These are phyloP conservation scores for Poicephalus gulielmi DNA, from an alignment of 2,113 vertebrate genomes.

Conservation along the genomic window DNA sequence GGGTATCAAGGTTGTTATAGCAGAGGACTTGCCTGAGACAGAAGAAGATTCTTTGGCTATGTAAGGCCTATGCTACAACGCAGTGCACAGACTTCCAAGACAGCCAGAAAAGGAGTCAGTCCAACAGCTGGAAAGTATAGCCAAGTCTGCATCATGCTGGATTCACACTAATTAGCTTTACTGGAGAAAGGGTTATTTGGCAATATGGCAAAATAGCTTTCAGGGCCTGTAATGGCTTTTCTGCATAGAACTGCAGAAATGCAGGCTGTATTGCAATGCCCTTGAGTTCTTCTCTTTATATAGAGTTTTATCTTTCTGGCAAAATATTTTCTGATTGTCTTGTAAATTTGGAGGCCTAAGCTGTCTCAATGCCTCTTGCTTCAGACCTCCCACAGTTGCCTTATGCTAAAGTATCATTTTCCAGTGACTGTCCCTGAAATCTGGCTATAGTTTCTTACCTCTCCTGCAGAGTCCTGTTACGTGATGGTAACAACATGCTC, in stretches of 20 bases:
- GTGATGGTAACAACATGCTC: background rate
- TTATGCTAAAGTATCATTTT: background rate
- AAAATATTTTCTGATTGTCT: background rate
- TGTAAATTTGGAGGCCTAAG: background rate
- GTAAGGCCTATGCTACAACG: rapidly evolving
- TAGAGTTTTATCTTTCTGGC: background rate
- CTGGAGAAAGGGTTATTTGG: background rate
- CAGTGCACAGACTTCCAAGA: background rate
- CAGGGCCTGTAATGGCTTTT: background rate
- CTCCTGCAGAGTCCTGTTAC: background rate
- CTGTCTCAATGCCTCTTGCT: background rate
- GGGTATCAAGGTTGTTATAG: background rate
- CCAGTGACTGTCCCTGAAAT: background rate
- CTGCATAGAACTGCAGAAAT: background rate
- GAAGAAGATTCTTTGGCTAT: background rate
- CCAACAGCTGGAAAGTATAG: background rate
- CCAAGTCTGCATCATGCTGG: background rate
- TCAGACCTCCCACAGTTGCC: background rate
- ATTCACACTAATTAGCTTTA: background rate
- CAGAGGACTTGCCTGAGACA: background rate
- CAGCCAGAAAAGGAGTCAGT: background rate
- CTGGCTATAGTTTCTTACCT: background rate
- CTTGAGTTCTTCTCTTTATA: background rate
- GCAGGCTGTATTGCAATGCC: background rate
- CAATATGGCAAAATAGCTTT: background rate